Evolutionary conservation across 2,797 vertebrate genomes (phyloP).

Genomic region (Peromyscus eremicus): DNA sequence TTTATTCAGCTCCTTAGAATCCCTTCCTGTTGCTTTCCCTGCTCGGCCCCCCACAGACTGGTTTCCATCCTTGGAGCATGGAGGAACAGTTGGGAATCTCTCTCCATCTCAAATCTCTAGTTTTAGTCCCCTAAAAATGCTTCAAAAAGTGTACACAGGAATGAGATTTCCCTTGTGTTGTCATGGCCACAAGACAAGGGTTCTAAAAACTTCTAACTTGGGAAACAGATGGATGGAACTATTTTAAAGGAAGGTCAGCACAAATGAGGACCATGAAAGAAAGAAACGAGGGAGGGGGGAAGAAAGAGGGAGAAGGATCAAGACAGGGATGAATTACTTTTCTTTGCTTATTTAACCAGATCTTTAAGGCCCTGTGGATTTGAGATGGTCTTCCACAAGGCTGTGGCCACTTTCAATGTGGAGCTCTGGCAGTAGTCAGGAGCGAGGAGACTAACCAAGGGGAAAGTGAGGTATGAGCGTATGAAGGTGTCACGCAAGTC

Average conservation of each 20-base stretch:
- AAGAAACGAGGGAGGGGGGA: neutral
- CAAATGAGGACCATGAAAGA: neutral
- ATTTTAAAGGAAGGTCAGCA: conserved; percentile 25
- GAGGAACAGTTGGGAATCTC: neutral
- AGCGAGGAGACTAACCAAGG: neutral
- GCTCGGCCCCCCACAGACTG: neutral
- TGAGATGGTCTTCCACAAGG: neutral
- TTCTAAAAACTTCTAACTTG: neutral
- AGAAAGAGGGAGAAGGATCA: no score
- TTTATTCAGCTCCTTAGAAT: neutral
- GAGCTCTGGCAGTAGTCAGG: neutral
- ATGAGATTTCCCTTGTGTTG: conserved; percentile 5
- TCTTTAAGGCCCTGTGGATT: neutral
- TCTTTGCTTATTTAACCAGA: neutral
- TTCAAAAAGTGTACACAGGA: conserved; percentile 1
- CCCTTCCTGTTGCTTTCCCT: neutral
- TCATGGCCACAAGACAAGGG: neutral
- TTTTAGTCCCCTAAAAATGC: conserved; percentile 1
- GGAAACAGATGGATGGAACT: neutral
- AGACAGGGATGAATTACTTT: neutral
- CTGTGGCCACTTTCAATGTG: neutral
- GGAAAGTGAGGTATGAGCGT: neutral
- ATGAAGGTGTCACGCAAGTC: neutral
- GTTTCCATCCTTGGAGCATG: neutral
- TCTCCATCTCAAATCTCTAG: neutral